These are phyloP conservation scores for Phoebastria nigripes DNA, from an alignment of 2,797 vertebrate species.

Conservation along the genomic window DNA sequence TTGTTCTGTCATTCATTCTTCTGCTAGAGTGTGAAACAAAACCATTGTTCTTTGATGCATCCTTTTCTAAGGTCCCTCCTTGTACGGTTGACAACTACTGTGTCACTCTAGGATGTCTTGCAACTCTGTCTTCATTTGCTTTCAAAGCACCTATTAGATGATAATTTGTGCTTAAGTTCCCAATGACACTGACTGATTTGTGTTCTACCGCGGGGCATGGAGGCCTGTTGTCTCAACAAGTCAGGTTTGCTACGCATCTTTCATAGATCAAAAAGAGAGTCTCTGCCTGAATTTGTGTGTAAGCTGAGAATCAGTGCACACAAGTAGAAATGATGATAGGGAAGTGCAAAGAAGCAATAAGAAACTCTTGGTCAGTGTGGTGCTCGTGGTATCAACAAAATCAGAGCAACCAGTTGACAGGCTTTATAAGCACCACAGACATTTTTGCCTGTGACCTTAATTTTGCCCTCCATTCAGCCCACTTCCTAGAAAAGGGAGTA, in stretches of 20 bases:
- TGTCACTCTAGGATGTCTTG: not conserved
- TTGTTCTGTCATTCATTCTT: not conserved
- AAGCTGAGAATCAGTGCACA: not conserved
- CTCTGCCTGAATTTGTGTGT: not conserved
- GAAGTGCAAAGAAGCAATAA: not conserved
- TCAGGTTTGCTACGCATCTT: not conserved
- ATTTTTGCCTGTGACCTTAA: not conserved
- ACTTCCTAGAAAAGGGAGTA: not conserved
- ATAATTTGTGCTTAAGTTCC: not conserved
- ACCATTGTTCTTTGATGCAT: not conserved
- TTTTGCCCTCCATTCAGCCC: not conserved
- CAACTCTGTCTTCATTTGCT: slow-evolving; percentile 16
- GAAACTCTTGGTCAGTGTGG: not conserved
- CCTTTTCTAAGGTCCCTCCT: not conserved
- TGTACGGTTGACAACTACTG: not conserved
- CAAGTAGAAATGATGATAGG: not conserved
- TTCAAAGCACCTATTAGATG: not conserved
- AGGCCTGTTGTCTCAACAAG: not conserved
- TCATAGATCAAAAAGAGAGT: not conserved
- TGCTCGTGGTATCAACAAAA: not conserved
- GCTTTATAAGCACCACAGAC: not conserved
- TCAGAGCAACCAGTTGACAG: not conserved
- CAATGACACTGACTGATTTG: not conserved
- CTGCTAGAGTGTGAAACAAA: not conserved
- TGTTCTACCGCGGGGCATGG: not conserved